Percentiles rank a stretch among this genome's conserved stretches.
These are phyloP conservation scores for Pyralis farinalis DNA, from an alignment of 2,888 invertebrate genomes.

Conservation along the genomic window DNA sequence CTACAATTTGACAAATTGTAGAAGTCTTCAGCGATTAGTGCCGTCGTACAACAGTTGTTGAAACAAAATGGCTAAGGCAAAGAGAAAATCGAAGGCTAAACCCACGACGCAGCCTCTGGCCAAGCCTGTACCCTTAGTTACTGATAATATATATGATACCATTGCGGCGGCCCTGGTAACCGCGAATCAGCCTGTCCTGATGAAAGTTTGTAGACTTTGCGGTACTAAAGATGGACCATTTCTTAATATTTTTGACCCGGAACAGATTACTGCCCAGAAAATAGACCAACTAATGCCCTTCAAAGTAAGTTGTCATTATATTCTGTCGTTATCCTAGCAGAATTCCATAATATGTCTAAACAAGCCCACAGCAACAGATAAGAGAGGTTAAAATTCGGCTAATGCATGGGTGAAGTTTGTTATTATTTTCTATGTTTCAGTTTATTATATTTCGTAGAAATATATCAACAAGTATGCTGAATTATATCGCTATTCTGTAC, in stretches of 20 bases:
- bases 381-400: too few species aligned
- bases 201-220: constrained; percentile 69
- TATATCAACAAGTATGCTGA: too few species aligned
- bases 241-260: constrained; percentile 68
- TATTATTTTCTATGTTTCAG: too few species aligned
- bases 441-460: too few species aligned
- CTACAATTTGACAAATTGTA: too few species aligned
- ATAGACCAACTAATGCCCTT: constrained; percentile 70
- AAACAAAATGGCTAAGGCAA: constrained; percentile 8
- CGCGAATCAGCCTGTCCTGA: constrained; percentile 35
- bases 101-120: constrained; percentile 15
- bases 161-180: constrained; percentile 39
- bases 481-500: too few species aligned
- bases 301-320: constrained; percentile 41
- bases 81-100: constrained; percentile 4
- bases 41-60: constrained; percentile 11
- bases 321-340: too few species aligned
- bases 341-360: too few species aligned
- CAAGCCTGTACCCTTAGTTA: neutral
- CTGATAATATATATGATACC: neutral
- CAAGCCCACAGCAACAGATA: too few species aligned
- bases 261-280: constrained; percentile 62
- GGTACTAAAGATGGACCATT: constrained; percentile 73
- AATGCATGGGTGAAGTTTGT: too few species aligned
- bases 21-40: constrained; percentile 1